Base-by-base conservation (phyloP, 2,797 vertebrate genomes). In the Mus spretus region DNA sequence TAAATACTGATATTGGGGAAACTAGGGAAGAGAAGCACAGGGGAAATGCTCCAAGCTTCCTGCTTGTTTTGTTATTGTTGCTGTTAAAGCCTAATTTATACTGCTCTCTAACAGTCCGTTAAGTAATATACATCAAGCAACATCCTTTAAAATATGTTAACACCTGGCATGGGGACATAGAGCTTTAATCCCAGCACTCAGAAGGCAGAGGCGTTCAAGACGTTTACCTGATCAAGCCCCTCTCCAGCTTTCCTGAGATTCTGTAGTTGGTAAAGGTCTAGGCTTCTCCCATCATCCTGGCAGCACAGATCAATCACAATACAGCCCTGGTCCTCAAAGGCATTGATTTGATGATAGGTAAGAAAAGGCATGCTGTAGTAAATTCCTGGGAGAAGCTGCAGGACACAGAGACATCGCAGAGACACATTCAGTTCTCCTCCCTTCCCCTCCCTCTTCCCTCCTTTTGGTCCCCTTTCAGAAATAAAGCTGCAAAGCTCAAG, bases 291-390 rank as follows among this genome's bases (percentile, higher is more conserved):
- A 9, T 99, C 97, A 13, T 99, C 99, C 34, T 99, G 98, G 98
- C 99, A 99, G 98, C 99, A 99, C 95, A 99, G 95, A 96, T 99
- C 99, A 28, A 99, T 90, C 93, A 99, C 98, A 95, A 99, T 97
- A 92, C 99, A 99, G 88, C 98, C 99, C 1, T 98, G 96, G 83
- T 99, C 99, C 98, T 99, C 99, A 86, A 99, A 99, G 96, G 99
- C 99, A 61, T 99, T 99, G 98, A 99, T 99, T 97, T 99, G 99
- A 97, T 99, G 99, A 98, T 99, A 99, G 95, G 89, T 98, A 53
- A 98, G 95, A 86, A 99, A 97, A 75, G 99, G 98, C 91, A 98
- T 98, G 94, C 98, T 98, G 44, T 98, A 95, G 98, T 99, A 99
- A 89, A 97, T 98, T 31, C 98, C 72, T 0, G 98, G 96, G 97